Evolutionary conservation across 2,888 invertebrate genomes (phyloP), one percentile per base, ranked within the genome.

Genomic region (Bellardia pandia): DNA sequence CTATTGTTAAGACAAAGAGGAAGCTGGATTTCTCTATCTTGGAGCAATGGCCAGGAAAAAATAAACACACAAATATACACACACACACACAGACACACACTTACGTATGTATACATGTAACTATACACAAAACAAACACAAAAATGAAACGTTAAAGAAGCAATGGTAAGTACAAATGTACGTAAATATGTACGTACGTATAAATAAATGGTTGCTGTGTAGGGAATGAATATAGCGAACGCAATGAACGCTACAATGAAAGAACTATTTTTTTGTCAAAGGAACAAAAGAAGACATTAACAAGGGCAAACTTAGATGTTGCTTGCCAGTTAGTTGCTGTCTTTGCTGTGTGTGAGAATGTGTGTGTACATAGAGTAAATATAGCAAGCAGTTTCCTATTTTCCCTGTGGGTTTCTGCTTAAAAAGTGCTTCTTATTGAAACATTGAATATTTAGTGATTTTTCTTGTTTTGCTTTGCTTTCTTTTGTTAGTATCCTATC

Each of bases 401-500:
- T 51, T 76, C 58, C 64, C 66, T 74, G 56, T 2, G 53, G 69
- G 62, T 53, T 76, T 62, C 30, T 11, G 42, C n/a, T 69, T 58
- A 60, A 56, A 58, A 60, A 58, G 13, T 37, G 40, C 6, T 58
- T 60, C 62, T 11, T 62, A 69, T 81, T 58, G n/a, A 74, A 81
- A 71, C 62, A 58, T 71, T 30, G 60, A 64, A 69, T 64, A 79
- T 33, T 51, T 37, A 58, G 23, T 45, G 33, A 45, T 72, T 72
- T 68, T 30, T 58, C 37, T 56, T 53, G 53, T 51, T 51, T 37
- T 72, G 7, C 62, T 23, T 68, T n/a, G 2, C 62, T 6, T 56
- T 16, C 40, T 33, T 62, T 62, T 62, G 37, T 53, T n/a, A 71
- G n/a, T 72, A 72, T 37, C 74, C 56, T 58, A 74, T 66, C 58